Evolutionary conservation across 2,888 invertebrate species (phyloP).

Genomic region (Buathra laborator): DNA sequence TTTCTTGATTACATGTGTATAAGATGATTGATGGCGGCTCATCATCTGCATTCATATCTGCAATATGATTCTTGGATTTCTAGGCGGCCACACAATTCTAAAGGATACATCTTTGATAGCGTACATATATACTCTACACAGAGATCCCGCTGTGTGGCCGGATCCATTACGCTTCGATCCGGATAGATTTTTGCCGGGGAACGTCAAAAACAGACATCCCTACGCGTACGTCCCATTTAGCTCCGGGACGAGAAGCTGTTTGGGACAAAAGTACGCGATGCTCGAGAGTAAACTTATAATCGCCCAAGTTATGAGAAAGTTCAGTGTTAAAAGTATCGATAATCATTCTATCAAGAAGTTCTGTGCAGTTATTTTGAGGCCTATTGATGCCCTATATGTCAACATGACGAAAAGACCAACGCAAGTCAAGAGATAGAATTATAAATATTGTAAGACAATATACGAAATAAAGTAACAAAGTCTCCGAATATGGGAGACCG

Average conservation of each 20-base stretch:
- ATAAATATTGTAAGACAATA: no score
- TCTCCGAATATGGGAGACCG: no score
- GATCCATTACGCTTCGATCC: slow-evolving; percentile 85
- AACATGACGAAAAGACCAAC: slow-evolving; percentile 40
- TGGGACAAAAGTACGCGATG: slow-evolving; percentile 78
- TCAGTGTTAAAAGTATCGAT: slow-evolving; percentile 74
- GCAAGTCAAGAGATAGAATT: no score
- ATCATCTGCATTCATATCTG: background rate
- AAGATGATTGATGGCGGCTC: no score
- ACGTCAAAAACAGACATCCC: slow-evolving; percentile 76
- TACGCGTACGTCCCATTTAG: slow-evolving; percentile 82
- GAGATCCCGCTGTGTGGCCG: slow-evolving; percentile 85
- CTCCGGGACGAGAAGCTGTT: slow-evolving; percentile 81
- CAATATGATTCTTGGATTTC: slow-evolving; percentile 58
- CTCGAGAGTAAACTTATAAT: slow-evolving; percentile 76
- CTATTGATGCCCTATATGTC: slow-evolving; percentile 67
- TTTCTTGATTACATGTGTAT: no score
- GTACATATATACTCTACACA: slow-evolving; percentile 85
- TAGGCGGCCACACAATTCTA: slow-evolving; percentile 83
- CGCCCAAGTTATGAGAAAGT: slow-evolving; percentile 74
- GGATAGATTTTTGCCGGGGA: slow-evolving; percentile 84
- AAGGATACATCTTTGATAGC: slow-evolving; percentile 83
- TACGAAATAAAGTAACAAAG: no score
- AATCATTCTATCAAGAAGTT: slow-evolving; percentile 69
- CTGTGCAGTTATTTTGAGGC: slow-evolving; percentile 73